These are phyloP conservation scores for Manduca sexta DNA, from an alignment of 1,140 invertebrate genomes.

Conservation along the genomic window DNA sequence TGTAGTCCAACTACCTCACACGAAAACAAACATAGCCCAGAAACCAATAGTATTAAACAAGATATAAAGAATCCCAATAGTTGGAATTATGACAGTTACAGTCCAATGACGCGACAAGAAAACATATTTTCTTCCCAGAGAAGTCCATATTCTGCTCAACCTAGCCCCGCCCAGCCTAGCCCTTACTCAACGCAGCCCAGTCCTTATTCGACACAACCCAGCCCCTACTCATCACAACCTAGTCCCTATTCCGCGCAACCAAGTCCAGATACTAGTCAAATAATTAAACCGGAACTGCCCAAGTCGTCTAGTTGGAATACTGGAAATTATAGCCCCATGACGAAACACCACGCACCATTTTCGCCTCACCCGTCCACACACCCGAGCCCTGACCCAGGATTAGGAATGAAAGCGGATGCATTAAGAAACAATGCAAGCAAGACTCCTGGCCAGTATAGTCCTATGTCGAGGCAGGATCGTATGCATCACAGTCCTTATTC, in stretches of 20 bases:
- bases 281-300: slow-evolving; percentile 51
- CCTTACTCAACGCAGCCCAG: slow-evolving; percentile 65
- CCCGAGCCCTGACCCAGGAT: slow-evolving; percentile 49
- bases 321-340: slow-evolving; percentile 63
- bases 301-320: slow-evolving; percentile 59
- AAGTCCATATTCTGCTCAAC: slow-evolving; percentile 67
- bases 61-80: slow-evolving; percentile 60
- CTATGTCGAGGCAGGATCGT: slow-evolving; percentile 54
- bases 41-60: slow-evolving; percentile 48
- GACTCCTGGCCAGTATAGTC: slow-evolving; percentile 57
- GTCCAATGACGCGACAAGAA: slow-evolving; percentile 65
- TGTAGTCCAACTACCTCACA: slow-evolving; percentile 64
- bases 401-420: slow-evolving; percentile 43
- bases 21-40: slow-evolving; percentile 62
- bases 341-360: slow-evolving; percentile 59
- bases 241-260: slow-evolving; percentile 68
- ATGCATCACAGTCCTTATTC: slow-evolving; percentile 57
- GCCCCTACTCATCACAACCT: slow-evolving; percentile 67
- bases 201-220: slow-evolving; percentile 67
- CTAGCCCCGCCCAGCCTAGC: slow-evolving; percentile 67
- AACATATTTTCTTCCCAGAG: slow-evolving; percentile 59
- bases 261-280: slow-evolving; percentile 67
- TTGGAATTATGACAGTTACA: slow-evolving; percentile 63
- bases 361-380: slow-evolving; percentile 58
- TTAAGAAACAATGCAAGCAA: slow-evolving; percentile 44